Evolutionary conservation across 2,888 invertebrate genomes (phyloP).

Genomic region (Dicycla oo): DNA sequence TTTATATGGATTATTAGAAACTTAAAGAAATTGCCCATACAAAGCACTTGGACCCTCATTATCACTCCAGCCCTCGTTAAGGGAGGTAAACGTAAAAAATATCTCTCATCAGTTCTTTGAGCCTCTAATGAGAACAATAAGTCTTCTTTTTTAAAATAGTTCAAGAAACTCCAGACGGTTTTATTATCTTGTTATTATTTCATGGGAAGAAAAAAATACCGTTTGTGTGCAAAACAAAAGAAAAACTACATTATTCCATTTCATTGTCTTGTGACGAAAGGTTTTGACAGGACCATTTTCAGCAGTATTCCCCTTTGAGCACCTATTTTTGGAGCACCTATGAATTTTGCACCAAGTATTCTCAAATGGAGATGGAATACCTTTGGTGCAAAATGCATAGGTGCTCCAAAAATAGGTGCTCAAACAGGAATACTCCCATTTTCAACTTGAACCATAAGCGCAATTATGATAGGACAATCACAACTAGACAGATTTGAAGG

Average conservation of each 20-base stretch:
- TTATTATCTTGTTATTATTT: conserved; percentile 27
- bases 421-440: too few species aligned
- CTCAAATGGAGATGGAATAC: too few species aligned
- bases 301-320: too few species aligned
- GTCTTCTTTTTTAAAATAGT: conserved; percentile 45
- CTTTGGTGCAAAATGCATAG: too few species aligned
- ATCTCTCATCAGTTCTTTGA: conserved; percentile 45
- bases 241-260: too few species aligned
- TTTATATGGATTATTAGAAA: conserved; percentile 44
- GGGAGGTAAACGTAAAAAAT: conserved; percentile 43
- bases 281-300: neutral
- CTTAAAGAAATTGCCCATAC: conserved; percentile 44
- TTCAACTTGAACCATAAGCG: too few species aligned
- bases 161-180: conserved; percentile 5
- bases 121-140: conserved; percentile 46
- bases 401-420: too few species aligned
- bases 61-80: conserved; percentile 46
- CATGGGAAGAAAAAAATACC: neutral
- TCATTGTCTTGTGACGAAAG: neutral
- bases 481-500: too few species aligned
- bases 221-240: neutral
- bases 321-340: too few species aligned
- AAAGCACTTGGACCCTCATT: conserved; percentile 55
- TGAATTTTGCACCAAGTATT: too few species aligned
- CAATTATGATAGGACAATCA: too few species aligned